Base-by-base conservation (phyloP, 2,888 invertebrate genomes). In the Folsomia candida region DNA sequence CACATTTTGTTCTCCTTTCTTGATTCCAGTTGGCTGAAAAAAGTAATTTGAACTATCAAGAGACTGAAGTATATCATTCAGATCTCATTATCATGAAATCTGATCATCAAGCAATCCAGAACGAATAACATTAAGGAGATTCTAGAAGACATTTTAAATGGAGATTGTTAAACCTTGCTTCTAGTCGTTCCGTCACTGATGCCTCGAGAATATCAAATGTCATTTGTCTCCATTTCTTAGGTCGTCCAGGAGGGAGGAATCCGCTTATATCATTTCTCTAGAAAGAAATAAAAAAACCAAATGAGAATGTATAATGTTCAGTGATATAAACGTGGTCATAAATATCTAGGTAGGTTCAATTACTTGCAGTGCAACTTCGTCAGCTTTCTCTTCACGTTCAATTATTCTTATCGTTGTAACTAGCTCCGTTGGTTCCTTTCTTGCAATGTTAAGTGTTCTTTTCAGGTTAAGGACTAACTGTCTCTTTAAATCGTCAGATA, bases 341-440 rank as follows among this genome's bases (percentile, higher is more conserved):
- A 37, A 37, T 37, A 37, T 37, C 14, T 37, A 37, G 4, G n/a
- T 14, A 37, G 37, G 14, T 24, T 25, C 9, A 24, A 26, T 18
- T 69, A 86, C 87, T 82, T 91, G 89, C 75, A 91, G 81, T 11
- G 94, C 93, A 84, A 92, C 91, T 80, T 89, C 88, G 86, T 99
- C 99, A 37, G 93, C 90, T 84, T 93, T 93, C 82, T 99, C 97
- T 83, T 99, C 99, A 68, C 98, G 86, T 83, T 99, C 98, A 80
- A 99, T 94, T 68, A 99, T 97, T 77, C 99, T 87, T 51, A 99
- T 83, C 0, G 94, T 97, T 6, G 97, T 97, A 0, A 99, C 99
- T 79, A 99, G 93, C 9, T 95, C 90, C 0, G 94, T 94, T 0
- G 95, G 95, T 81, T 96, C 94, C 82, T 96, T 94, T 25, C 97